These are phyloP conservation scores for Sarcophaga variegata DNA, from an alignment of 2,888 invertebrate genomes.

Conservation along the genomic window DNA sequence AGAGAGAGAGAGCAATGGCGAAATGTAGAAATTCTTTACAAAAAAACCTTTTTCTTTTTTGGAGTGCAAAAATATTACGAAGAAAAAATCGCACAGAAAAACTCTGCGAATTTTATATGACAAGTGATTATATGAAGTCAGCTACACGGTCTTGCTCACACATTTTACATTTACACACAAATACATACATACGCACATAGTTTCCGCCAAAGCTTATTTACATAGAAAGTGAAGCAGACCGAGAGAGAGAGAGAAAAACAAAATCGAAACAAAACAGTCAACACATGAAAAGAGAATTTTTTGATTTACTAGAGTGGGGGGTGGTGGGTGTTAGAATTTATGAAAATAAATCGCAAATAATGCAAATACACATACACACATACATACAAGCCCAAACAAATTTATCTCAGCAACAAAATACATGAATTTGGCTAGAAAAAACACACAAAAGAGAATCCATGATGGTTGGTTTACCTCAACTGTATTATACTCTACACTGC, in stretches of 20 bases:
- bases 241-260: not conserved
- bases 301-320: too few relatives aligned
- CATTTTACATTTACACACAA: not conserved
- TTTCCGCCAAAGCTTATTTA: conserved; percentile 17
- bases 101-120: conserved; percentile 20
- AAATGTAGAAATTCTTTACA: too few relatives aligned
- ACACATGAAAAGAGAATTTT: too few relatives aligned
- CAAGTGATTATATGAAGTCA: conserved; percentile 28
- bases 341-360: not conserved
- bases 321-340: too few relatives aligned
- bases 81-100: not conserved
- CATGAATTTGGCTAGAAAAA: too few relatives aligned
- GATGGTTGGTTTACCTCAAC: too few relatives aligned
- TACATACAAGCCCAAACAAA: conserved; percentile 6
- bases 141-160: not conserved
- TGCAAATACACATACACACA: conserved; percentile 20
- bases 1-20: too few relatives aligned
- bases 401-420: too few relatives aligned
- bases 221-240: conserved; percentile 6
- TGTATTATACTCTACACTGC: too few relatives aligned
- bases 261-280: too few relatives aligned
- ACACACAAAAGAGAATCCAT: too few relatives aligned
- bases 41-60: not conserved
- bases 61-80: not conserved
- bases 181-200: not conserved